A percentile compares a stretch with the other conserved stretches of the same genome.
These are phyloP conservation scores for Drosophila nasuta DNA, from an alignment of 1,140 invertebrate species.

Conservation along the genomic window DNA sequence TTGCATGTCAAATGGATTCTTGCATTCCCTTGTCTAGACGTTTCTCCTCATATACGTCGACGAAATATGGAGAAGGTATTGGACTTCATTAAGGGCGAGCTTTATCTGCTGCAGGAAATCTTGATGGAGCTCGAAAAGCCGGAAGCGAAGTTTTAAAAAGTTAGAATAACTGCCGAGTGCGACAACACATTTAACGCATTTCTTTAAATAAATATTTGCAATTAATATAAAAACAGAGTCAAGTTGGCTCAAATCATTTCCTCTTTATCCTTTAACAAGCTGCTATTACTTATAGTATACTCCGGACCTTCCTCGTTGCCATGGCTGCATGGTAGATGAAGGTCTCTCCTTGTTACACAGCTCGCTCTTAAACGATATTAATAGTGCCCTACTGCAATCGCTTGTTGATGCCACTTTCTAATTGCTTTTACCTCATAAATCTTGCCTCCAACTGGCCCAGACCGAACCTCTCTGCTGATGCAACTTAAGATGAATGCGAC, in stretches of 20 bases:
- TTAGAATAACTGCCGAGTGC: conserved; percentile 21
- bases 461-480: conserved; percentile 8
- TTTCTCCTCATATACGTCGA: background rate
- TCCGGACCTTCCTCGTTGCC: background rate
- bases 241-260: background rate
- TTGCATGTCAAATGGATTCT: background rate
- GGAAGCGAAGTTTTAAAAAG: background rate
- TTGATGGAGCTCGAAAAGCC: conserved; percentile 48
- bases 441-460: conserved; percentile 36
- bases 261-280: conserved; percentile 5
- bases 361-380: conserved; percentile 54
- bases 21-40: conserved; percentile 15
- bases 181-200: background rate
- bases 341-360: background rate
- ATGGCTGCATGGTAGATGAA: background rate
- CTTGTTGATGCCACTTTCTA: conserved; percentile 79
- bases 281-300: conserved; percentile 4
- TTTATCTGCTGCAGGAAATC: conserved; percentile 66
- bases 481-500: conserved; percentile 37
- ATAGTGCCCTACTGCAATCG: conserved; percentile 60
- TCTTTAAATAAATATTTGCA: conserved; percentile 5
- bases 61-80: conserved; percentile 51
- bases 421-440: conserved; percentile 82
- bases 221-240: conserved; percentile 1
- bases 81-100: conserved; percentile 73